Evolutionary conservation across 2,113 vertebrate genomes (phyloP).

Genomic region (Boulengeromyrus knoepffleri): DNA sequence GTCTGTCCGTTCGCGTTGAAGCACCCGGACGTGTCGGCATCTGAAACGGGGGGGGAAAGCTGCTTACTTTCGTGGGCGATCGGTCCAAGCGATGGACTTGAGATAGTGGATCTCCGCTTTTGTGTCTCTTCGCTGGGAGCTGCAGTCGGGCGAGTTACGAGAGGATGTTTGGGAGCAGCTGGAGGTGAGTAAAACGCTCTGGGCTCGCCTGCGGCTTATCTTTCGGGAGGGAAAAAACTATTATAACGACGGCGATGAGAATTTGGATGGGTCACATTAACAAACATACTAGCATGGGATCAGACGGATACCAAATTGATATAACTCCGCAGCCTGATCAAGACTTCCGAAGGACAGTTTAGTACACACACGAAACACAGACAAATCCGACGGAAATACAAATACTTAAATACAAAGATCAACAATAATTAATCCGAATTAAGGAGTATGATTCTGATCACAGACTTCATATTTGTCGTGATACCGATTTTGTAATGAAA

Average conservation of each 20-base stretch:
- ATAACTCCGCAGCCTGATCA: neutral
- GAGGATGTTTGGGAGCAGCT: slow-evolving; percentile 60
- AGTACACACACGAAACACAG: neutral
- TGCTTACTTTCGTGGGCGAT: neutral
- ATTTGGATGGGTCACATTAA: neutral
- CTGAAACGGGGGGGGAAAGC: neutral
- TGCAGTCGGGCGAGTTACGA: slow-evolving; percentile 53
- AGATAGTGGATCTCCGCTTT: slow-evolving; percentile 45
- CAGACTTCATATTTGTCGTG: neutral
- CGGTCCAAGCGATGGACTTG: slow-evolving; percentile 45
- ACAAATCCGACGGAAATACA: neutral
- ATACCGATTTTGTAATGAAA: neutral
- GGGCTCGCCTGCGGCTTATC: neutral
- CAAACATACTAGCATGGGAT: neutral
- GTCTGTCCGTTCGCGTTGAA: neutral
- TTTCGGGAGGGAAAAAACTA: neutral
- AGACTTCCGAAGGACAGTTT: slow-evolving; percentile 4
- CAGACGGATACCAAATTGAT: neutral
- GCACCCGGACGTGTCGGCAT: slow-evolving; percentile 5
- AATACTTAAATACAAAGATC: neutral
- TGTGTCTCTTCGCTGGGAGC: slow-evolving; percentile 51
- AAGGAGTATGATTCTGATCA: neutral
- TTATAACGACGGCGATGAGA: neutral
- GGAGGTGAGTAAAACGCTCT: slow-evolving; percentile 54
- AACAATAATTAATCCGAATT: neutral